phyloP scores from a whole-genome alignment of 2,113 vertebrate genomes.

The Telmatochromis sp. region DNA sequence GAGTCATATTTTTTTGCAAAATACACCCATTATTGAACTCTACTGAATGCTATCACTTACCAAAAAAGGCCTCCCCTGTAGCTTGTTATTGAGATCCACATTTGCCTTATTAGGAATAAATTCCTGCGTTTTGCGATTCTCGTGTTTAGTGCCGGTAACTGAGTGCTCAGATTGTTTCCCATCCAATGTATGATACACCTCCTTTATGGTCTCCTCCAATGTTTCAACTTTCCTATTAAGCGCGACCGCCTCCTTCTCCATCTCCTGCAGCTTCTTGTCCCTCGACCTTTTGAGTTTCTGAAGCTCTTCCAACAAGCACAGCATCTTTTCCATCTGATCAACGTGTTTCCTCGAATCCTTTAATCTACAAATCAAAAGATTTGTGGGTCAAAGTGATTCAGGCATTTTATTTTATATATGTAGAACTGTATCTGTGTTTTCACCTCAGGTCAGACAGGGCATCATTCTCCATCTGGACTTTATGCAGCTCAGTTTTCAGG shows the following conservation, averaged over 20 bases:
- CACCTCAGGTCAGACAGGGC: conserved; percentile 71
- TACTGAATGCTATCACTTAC: conserved; percentile 58
- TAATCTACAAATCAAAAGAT: conserved; percentile 52
- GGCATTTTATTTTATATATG: background rate
- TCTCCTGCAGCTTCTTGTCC: conserved; percentile 65
- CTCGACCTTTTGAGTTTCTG: conserved; percentile 64
- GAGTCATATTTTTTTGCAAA: background rate
- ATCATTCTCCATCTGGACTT: conserved; percentile 69
- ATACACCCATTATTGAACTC: background rate
- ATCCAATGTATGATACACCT: conserved; percentile 50
- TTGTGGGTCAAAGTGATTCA: background rate
- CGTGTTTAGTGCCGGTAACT: background rate
- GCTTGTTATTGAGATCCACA: conserved; percentile 42
- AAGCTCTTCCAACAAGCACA: conserved; percentile 68
- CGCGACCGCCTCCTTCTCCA: conserved; percentile 47
- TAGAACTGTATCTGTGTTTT: background rate
- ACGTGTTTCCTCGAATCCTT: conserved; percentile 68
- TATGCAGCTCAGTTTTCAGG: conserved; percentile 68
- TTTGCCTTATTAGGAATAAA: conserved; percentile 49
- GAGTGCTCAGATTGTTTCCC: conserved; percentile 52
- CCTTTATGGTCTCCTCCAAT: conserved; percentile 58
- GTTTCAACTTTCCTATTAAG: conserved; percentile 62
- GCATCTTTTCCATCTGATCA: conserved; percentile 67
- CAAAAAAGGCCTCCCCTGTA: conserved; percentile 62
- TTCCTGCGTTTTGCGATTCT: background rate